These are phyloP conservation scores for Platypus cylindrus DNA, from an alignment of 2,888 invertebrate species.

Conservation along the genomic window DNA sequence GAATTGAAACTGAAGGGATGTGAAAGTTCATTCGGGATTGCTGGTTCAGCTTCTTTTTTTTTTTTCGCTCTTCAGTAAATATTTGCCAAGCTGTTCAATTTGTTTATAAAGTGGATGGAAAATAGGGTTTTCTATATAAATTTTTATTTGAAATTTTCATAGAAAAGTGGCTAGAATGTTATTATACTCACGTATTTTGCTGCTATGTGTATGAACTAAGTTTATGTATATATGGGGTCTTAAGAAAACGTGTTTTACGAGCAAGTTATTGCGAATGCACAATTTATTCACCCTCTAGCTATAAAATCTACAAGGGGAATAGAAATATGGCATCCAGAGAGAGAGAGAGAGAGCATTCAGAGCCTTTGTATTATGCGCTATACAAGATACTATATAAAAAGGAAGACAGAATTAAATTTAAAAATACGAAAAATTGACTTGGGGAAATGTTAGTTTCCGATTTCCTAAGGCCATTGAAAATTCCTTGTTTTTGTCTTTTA, in stretches of 20 bases:
- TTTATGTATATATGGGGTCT: too few species aligned
- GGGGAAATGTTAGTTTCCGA: slow-evolving; percentile 21
- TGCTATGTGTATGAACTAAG: too few species aligned
- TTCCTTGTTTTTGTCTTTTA: slow-evolving; percentile 5
- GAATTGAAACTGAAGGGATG: slow-evolving; percentile 8
- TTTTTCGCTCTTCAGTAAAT: not conserved
- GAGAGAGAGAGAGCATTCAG: too few species aligned
- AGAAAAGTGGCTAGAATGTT: too few species aligned
- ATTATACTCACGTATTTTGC: too few species aligned
- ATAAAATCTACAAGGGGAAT: slow-evolving; percentile 12
- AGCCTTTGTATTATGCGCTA: slow-evolving; percentile 18
- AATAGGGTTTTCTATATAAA: too few species aligned
- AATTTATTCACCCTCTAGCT: slow-evolving; percentile 6
- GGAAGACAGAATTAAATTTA: slow-evolving; percentile 30
- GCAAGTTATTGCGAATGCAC: slow-evolving; percentile 13
- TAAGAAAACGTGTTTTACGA: slow-evolving; percentile 1
- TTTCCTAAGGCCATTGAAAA: slow-evolving; percentile 8
- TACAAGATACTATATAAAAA: too few species aligned
- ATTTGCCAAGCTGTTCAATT: too few species aligned
- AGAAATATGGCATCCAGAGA: slow-evolving; percentile 13
- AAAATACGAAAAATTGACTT: slow-evolving; percentile 27
- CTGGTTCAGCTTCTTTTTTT: slow-evolving; percentile 4
- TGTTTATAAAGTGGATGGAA: too few species aligned
- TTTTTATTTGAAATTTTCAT: too few species aligned
- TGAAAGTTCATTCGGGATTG: slow-evolving; percentile 5